A percentile compares a stretch with the other conserved stretches of the same genome.
Evolutionary conservation across 2,888 invertebrate species (phyloP).

Genomic region (Rhagonycha lutea): DNA sequence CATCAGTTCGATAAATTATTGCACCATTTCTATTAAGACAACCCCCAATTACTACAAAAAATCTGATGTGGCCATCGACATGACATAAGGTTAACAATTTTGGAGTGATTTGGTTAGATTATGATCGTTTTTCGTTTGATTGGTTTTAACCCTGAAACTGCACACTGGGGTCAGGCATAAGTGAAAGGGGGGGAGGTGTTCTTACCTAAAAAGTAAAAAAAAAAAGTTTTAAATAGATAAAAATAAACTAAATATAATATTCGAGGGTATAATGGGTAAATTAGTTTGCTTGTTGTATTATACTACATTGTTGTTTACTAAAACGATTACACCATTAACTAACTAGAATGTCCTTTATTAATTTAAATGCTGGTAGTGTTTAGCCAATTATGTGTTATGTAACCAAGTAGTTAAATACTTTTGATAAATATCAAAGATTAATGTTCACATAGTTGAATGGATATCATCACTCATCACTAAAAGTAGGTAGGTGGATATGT

Average conservation of each 20-base stretch:
- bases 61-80: too few species aligned
- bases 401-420: not conserved
- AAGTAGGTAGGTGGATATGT: not conserved
- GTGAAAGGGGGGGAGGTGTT: too few species aligned
- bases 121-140: too few species aligned
- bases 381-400: not conserved
- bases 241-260: too few species aligned
- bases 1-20: not conserved
- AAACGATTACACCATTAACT: not conserved
- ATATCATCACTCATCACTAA: not conserved
- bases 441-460: not conserved
- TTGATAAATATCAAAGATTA: not conserved
- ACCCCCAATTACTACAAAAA: not conserved
- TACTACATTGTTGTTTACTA: not conserved
- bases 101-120: too few species aligned
- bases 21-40: not conserved
- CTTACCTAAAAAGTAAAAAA: too few species aligned
- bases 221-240: too few species aligned
- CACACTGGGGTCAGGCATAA: too few species aligned
- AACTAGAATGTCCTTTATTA: slow-evolving; percentile 1
- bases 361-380: not conserved
- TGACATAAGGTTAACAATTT: too few species aligned
- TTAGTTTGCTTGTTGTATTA: not conserved
- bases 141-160: too few species aligned
- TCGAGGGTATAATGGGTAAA: not conserved